phyloP scores from a whole-genome alignment of 2,113 vertebrate genomes.

The Bos taurus region DNA sequence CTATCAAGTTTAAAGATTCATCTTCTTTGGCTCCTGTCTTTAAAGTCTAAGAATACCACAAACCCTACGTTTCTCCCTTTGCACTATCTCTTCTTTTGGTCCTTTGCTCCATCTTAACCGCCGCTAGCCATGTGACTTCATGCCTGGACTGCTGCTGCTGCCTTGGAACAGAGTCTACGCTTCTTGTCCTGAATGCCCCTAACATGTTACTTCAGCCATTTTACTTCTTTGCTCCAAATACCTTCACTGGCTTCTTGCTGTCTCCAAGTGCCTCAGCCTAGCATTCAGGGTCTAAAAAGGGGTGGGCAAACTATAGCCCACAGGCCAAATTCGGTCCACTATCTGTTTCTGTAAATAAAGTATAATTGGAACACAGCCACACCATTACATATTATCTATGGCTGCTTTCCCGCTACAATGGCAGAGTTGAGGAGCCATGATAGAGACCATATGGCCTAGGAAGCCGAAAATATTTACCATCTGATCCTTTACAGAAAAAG shows the following conservation, averaged over 20 bases:
- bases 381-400: not conserved
- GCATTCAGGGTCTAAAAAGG: not conserved
- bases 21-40: slow-evolving; percentile 12
- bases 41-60: not conserved
- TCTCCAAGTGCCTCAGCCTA: not conserved
- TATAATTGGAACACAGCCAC: not conserved
- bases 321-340: not conserved
- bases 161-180: not conserved
- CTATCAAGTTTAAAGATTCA: not conserved
- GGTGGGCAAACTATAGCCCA: not conserved
- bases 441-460: not conserved
- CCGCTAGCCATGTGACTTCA: not conserved
- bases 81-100: not conserved
- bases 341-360: not conserved
- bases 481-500: not conserved
- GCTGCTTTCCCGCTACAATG: not conserved
- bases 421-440: not conserved
- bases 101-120: not conserved
- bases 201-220: not conserved
- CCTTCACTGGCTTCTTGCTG: not conserved
- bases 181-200: not conserved
- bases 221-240: slow-evolving; percentile 13
- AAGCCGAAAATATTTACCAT: not conserved
- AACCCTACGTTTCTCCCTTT: not conserved
- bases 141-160: not conserved